Percentiles rank a stretch among this genome's conserved stretches.
Conservation (phyloP, 2,797 vertebrate genomes). For the Geotrypetes seraphini region DNA sequence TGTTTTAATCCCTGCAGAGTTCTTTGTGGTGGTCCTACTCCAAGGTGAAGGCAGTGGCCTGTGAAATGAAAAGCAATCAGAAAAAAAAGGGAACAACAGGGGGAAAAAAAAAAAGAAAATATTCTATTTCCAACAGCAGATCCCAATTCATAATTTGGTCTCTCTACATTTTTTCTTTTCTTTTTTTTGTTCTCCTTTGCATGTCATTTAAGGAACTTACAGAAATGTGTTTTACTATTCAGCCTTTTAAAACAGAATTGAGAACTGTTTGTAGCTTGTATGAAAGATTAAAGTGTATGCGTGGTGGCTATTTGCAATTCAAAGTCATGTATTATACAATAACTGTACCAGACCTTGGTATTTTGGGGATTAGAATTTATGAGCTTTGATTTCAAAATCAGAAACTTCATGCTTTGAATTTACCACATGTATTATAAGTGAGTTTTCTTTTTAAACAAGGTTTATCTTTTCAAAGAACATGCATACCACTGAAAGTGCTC, state of each 20-base stretch:
- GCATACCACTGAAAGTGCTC: too few relatives aligned
- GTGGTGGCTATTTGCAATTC: conserved; percentile 52
- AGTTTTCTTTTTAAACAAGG: too few relatives aligned
- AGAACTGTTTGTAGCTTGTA: conserved; percentile 53
- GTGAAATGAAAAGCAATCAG: conserved; percentile 20
- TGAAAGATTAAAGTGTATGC: conserved; percentile 47
- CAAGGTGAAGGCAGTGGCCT: conserved; percentile 32
- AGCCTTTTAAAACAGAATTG: conserved; percentile 47
- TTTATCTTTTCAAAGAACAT: too few relatives aligned
- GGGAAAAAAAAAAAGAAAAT: conserved; percentile 17
- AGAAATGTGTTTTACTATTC: conserved; percentile 39
- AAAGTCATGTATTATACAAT: conserved; percentile 45
- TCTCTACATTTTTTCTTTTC: conserved; percentile 52
- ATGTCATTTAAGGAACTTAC: conserved; percentile 53
- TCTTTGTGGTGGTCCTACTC: conserved; percentile 24
- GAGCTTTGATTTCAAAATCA: conserved; percentile 39
- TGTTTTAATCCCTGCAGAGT: conserved; percentile 33
- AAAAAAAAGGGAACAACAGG: conserved; percentile 19
- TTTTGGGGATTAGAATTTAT: conserved; percentile 32
- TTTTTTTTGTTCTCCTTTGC: conserved; percentile 52
- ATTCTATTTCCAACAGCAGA: conserved; percentile 23
- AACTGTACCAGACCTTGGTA: conserved; percentile 26
- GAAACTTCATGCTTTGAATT: conserved; percentile 26
- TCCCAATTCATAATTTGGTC: conserved; percentile 41
- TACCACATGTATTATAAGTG: conserved; percentile 20